Base-by-base conservation (phyloP, 2,113 vertebrate species). In the Triplophysa siluroides region DNA sequence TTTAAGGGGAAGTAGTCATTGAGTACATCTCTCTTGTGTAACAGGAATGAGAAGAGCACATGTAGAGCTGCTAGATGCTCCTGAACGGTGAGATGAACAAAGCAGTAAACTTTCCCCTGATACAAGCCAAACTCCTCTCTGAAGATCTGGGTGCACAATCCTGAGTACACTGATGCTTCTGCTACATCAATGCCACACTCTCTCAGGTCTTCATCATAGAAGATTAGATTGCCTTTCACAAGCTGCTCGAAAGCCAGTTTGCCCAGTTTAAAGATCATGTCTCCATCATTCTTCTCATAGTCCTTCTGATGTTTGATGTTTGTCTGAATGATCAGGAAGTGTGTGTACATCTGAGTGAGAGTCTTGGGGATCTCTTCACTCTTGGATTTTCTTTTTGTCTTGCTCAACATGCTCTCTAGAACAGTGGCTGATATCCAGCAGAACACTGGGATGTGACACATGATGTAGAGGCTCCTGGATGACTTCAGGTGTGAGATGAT, bases 401-500 rank as follows among this genome's bases (percentile, higher is more conserved):
- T 2, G 2, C 64, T 38, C 3, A 66, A 9, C 33, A 38, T 38
- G 10, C 14, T 38, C 64, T 66, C 64, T 9, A 45, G 43, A 52
- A 52, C 50, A 52, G 50, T 52, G 50, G 14, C 50, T 18, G 50
- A 52, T 18, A 52, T 52, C 50, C 50, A 52, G 50, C 50, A 52
- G 50, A 52, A 52, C 13, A 52, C 50, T 64, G 62, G 62, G 21
- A 64, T 64, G 23, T 64, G 23, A 64, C 62, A 64, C 62, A 64
- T 64, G 62, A 26, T 64, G 62, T 64, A 64, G 21, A 64, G 62
- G 19, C 62, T 64, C 62, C 23, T 64, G 62, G 62, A 26, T 64
- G 65, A 68, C 41, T 68, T 68, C 65, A 68, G 29, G 12, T 68
- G 65, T 45, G 65, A 41, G 65, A 68, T 68, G 64, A 66, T 66